These are phyloP conservation scores for Microplitis demolitor DNA, from an alignment of 1,140 invertebrate species.

Conservation along the genomic window DNA sequence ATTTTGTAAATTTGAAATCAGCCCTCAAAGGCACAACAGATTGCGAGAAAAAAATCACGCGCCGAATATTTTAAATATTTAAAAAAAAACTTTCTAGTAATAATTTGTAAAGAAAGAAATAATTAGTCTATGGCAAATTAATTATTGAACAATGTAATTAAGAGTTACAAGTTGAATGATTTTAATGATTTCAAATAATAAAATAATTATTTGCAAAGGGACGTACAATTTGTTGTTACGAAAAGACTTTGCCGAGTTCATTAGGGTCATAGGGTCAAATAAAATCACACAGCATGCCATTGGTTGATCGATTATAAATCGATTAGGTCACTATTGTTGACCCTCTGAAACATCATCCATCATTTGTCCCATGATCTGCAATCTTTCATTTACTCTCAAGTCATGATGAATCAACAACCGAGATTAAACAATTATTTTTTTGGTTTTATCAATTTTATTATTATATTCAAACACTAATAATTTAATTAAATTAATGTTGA, in stretches of 20 bases:
- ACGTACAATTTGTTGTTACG: neutral
- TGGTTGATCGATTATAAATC: slow-evolving; percentile 33
- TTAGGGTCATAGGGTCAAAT: neutral
- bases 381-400: slow-evolving; percentile 29
- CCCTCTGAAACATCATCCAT: slow-evolving; percentile 25
- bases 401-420: too few species aligned
- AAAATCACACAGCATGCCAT: neutral
- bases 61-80: too few species aligned
- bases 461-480: too few species aligned
- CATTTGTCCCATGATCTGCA: slow-evolving; percentile 18
- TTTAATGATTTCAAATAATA: neutral
- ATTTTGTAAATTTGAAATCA: too few species aligned
- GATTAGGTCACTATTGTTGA: slow-evolving; percentile 34
- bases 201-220: neutral
- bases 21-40: too few species aligned
- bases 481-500: neutral
- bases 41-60: too few species aligned
- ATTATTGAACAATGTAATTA: too few species aligned
- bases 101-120: too few species aligned
- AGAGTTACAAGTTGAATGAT: too few species aligned
- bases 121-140: too few species aligned
- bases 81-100: too few species aligned
- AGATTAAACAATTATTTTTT: neutral
- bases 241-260: slow-evolving; percentile 10
- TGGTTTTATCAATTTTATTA: neutral